Percentiles rank a stretch among this genome's conserved stretches.
Evolutionary conservation across 1,140 invertebrate species (phyloP).

Genomic region (Temnothorax nylanderi): DNA sequence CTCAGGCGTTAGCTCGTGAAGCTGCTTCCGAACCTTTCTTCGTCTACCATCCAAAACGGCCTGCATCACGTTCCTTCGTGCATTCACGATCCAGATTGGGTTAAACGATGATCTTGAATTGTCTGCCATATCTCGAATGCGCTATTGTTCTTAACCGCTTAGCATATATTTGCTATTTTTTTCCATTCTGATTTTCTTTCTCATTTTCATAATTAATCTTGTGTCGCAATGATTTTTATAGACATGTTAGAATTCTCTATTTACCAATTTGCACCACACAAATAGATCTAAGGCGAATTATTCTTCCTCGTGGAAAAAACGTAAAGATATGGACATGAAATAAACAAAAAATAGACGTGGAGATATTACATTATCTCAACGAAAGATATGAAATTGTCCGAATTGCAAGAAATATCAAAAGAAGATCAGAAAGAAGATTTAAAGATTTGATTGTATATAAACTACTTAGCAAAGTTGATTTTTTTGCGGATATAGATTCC

Average conservation of each 20-base stretch:
- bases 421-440: neutral
- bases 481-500: neutral
- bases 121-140: neutral
- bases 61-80: neutral
- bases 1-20: conserved; percentile 38
- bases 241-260: neutral
- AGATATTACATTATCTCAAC: neutral
- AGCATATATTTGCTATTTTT: neutral
- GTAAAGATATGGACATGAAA: neutral
- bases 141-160: neutral
- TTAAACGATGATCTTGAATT: conserved; percentile 20
- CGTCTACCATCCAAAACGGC: neutral
- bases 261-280: neutral
- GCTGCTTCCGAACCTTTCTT: conserved; percentile 38
- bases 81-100: neutral
- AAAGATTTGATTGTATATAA: neutral
- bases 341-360: neutral
- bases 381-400: neutral
- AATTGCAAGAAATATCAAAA: neutral
- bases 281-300: neutral
- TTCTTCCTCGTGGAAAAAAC: neutral
- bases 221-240: neutral
- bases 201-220: conserved; percentile 8
- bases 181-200: neutral
- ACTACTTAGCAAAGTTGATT: neutral